Evolutionary conservation across 1,140 invertebrate species (phyloP), one percentile per base, ranked within the genome.

Genomic region (Magallana angulata): DNA sequence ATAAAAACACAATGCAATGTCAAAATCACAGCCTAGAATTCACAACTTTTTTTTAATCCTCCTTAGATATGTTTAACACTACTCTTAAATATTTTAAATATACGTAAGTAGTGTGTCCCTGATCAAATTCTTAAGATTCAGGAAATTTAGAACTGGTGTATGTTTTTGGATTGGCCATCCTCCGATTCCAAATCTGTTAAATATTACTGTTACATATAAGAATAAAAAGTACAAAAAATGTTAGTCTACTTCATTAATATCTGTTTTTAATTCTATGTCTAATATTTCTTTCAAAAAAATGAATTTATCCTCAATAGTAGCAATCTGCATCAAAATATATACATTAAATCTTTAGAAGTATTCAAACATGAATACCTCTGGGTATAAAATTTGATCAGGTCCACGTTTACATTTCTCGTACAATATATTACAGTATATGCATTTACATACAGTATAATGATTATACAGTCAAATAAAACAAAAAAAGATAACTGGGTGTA

Each of bases 21-120:
- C 60, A 11, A 11, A 71, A 71, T 71, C 68, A 71, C 68, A 71
- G 68, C 24, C 68, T 30, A 71, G 6, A 11, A 7, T 71, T 71
- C 68, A 71, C 68, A 71, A 71, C 68, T 71, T 71, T 71, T 71
- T 71, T 48, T 48, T 48, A 4, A 48, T 48, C 36, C 64, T 71
- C 12, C 18, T 71, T 36, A 71, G 68, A 71, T 71, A 71, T 71
- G 68, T 71, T 30, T 36, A 71, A 71, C 68, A 71, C 36, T 48
- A 48, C 2, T 48, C 36, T 48, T 48, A 48, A 48, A 48, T 48
- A 48, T 48, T 30, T n/a, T n/a, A n/a, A 71, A 30, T 71, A 71
- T 30, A 11, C 0, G 11, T 11, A 71, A 71, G 8, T 71, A 18
- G 36, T 4, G 36, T 48, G 36, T 48, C 36, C 68, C 68, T 71